Evolutionary conservation across 2,797 vertebrate genomes (phyloP).

Genomic region (Phataginus tricuspis): DNA sequence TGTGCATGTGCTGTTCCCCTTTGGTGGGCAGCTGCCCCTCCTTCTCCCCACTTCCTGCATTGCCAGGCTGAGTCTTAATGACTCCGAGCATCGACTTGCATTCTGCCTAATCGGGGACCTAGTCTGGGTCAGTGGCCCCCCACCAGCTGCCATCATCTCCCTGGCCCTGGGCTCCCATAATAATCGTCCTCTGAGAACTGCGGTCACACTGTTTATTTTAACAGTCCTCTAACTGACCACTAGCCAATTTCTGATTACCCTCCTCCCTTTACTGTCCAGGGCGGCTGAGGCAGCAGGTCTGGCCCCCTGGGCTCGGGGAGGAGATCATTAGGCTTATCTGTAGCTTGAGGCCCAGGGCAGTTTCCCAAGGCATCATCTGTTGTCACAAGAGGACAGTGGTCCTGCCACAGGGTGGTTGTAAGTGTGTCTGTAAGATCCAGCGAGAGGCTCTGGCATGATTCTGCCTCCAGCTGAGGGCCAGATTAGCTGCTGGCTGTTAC

Average conservation of each 20-base stretch:
- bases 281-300: neutral
- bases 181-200: too few species aligned
- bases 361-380: neutral
- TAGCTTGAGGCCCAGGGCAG: neutral
- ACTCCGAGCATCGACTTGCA: too few species aligned
- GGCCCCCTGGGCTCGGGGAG: neutral
- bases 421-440: neutral
- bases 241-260: too few species aligned
- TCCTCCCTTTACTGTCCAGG: neutral
- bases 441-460: neutral
- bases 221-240: neutral
- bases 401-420: neutral
- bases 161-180: neutral
- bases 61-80: neutral
- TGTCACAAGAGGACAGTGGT: fast-evolving
- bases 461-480: neutral
- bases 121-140: neutral
- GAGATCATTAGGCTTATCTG: neutral
- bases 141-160: fast-evolving
- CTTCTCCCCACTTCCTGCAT: fast-evolving
- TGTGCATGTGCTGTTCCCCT: neutral
- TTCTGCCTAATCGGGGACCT: neutral
- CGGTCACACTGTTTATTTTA: neutral
- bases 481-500: neutral
- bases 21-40: neutral